These are phyloP conservation scores for Mesorhabditis spiculigera DNA, from an alignment of 2,888 invertebrate genomes.

Conservation along the genomic window DNA sequence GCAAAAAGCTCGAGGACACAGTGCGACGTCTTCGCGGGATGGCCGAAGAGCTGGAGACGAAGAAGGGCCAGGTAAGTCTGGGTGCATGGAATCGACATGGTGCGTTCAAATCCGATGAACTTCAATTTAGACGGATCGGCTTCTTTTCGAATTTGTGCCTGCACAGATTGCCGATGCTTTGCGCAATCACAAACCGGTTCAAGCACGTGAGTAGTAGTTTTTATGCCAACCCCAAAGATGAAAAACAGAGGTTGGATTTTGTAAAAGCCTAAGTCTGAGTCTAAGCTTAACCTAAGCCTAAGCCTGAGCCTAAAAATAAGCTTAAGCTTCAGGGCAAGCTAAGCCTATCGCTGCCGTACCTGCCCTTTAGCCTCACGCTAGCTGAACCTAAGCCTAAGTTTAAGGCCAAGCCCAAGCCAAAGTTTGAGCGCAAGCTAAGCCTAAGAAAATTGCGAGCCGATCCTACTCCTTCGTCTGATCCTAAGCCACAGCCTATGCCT, in stretches of 20 bases:
- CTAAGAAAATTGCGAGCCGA: no score
- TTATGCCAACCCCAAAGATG: not conserved
- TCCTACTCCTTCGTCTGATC: no score
- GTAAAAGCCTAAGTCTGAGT: no score
- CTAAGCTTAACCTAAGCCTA: no score
- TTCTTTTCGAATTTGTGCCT: conserved; percentile 48
- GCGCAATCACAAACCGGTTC: conserved; percentile 34
- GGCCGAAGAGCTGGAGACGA: conserved; percentile 42
- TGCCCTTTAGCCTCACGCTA: no score
- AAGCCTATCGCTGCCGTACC: no score
- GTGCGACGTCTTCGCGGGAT: conserved; percentile 39
- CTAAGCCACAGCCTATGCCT: not conserved
- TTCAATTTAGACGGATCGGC: conserved; percentile 27
- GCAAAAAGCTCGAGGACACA: conserved; percentile 51
- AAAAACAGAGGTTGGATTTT: no score
- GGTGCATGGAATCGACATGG: not conserved
- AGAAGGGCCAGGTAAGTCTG: conserved; percentile 25
- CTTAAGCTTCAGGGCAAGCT: no score
- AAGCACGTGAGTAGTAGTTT: conserved; percentile 35
- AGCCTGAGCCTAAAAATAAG: no score
- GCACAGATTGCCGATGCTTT: conserved; percentile 43
- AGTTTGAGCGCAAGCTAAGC: no score
- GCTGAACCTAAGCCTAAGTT: no score
- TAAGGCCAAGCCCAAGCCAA: no score
- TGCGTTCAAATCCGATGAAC: not conserved